A percentile compares a stretch with the other conserved stretches of the same genome.
Conservation (phyloP, 2,888 invertebrate genomes). For the Drosophila dives region DNA sequence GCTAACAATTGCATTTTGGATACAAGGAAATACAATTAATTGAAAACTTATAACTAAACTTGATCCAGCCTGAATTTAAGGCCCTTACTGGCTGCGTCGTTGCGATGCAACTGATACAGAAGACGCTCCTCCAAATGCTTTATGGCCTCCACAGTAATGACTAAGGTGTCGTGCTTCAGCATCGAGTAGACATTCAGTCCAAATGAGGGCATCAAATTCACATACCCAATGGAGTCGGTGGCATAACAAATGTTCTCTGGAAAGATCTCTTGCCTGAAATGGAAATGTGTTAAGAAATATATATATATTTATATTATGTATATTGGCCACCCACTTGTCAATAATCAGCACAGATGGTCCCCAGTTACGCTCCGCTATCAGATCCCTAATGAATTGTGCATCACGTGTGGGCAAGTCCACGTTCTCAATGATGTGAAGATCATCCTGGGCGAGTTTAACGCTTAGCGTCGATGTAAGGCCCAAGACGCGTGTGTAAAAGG, state of each 20-base stretch:
- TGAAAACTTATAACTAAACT: slow-evolving; percentile 81
- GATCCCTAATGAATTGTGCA: slow-evolving; percentile 90
- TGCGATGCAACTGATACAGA: slow-evolving; percentile 89
- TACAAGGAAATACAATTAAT: slow-evolving; percentile 41
- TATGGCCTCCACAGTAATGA: slow-evolving; percentile 93
- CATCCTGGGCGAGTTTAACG: slow-evolving; percentile 97
- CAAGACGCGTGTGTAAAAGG: slow-evolving; percentile 90
- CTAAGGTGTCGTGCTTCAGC: slow-evolving; percentile 97
- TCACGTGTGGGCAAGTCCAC: slow-evolving; percentile 94
- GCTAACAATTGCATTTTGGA: slow-evolving; percentile 50
- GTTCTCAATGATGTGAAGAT: slow-evolving; percentile 94
- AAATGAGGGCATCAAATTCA: slow-evolving; percentile 98
- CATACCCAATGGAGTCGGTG: slow-evolving; percentile 90
- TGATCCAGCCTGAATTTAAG: slow-evolving; percentile 88
- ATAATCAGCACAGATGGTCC: slow-evolving; percentile 97
- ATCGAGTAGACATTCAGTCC: slow-evolving; percentile 98
- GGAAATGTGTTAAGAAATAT: slow-evolving; percentile 19
- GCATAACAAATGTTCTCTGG: slow-evolving; percentile 95
- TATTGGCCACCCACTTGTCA: slow-evolving; percentile 90
- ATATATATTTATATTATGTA: no score
- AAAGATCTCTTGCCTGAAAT: slow-evolving; percentile 92
- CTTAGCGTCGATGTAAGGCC: slow-evolving; percentile 94
- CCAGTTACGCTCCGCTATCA: slow-evolving; percentile 95
- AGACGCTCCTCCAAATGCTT: slow-evolving; percentile 93
- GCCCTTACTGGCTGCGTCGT: slow-evolving; percentile 85